Evolutionary conservation across 2,113 vertebrate species (phyloP), one percentile per base, ranked within the genome.

Genomic region (Marmota monax): DNA sequence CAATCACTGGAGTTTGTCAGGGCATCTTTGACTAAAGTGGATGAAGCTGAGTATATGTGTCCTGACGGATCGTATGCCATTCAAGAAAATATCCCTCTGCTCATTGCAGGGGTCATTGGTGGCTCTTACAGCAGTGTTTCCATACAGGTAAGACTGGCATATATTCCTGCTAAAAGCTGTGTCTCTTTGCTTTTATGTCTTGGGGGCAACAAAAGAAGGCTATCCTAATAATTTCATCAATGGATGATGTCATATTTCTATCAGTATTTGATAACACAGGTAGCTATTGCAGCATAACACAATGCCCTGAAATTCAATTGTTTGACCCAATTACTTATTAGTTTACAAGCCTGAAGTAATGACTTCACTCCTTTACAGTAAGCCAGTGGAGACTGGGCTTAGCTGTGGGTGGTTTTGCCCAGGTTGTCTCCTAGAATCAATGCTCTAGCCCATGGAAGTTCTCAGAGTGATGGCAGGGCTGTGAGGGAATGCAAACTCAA

Each of bases 71-170:
- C 99, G 0, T 99, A 99, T 5, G 99, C 99, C 65, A 98, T 99
- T 97, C 99, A 99, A 97, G 99, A 99, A 74, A 99, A 99, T 96
- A 99, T 99, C 88, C 99, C 99, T 0, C 98, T 99, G n/a, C 98
- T 99, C 79, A 99, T 99, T 8, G 99, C 99, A 1, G 99, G 99
- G 23, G 99, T 99, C 96, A 99, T 99, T 27, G 99, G 99, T 0
- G 99, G 99, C 13, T 99, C 99, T 76, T 99, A 99, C 88, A 99
- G 99, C 98, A 99, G 99, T 0, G 99, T 99, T 88, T 99, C 99
- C 88, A 99, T 99, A 98, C 99, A 99, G 99, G 99, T 99, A 98
- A 99, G 98, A 95, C 4, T 6, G 5, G 1, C 51, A 42, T 84
- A 48, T 85, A 84, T 29, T 94, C 14, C 10, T 56, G 34, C 10